Evolutionary conservation across 1,140 invertebrate genomes (phyloP).

Genomic region (Heterodera schachtii): DNA sequence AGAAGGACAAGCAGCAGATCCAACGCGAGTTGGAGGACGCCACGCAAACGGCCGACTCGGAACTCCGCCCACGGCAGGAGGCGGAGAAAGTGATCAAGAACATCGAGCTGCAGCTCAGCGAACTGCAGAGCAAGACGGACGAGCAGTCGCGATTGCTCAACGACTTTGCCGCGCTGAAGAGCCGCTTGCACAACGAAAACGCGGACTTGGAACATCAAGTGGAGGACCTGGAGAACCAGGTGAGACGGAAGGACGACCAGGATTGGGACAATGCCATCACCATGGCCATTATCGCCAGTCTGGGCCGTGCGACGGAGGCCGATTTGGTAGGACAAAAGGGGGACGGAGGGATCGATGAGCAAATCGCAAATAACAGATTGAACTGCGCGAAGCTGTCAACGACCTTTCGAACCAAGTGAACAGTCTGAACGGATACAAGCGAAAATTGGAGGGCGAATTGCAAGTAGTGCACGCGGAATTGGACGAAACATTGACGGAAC

Average conservation of each 20-base stretch:
- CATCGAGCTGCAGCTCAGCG: constrained; percentile 71
- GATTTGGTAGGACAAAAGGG: constrained; percentile 72
- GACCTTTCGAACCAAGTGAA: constrained; percentile 89
- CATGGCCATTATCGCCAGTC: constrained; percentile 78
- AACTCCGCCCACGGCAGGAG: constrained; percentile 56
- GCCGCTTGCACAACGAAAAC: constrained; percentile 95
- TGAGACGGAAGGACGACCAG: neutral
- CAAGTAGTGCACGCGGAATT: constrained; percentile 93
- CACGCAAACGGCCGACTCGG: constrained; percentile 51
- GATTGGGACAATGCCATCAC: no score
- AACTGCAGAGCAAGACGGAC: constrained; percentile 91
- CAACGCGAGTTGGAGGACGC: constrained; percentile 64
- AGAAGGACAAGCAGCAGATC: constrained; percentile 60
- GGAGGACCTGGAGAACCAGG: constrained; percentile 83
- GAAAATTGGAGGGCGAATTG: constrained; percentile 96
- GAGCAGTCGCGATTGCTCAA: constrained; percentile 90
- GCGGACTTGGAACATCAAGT: constrained; percentile 88
- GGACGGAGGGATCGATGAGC: neutral
- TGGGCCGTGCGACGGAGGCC: constrained; percentile 92
- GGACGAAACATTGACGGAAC: constrained; percentile 92
- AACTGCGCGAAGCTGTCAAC: constrained; percentile 94
- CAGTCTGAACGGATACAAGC: constrained; percentile 90
- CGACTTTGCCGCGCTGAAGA: constrained; percentile 93
- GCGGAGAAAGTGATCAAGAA: constrained; percentile 61
- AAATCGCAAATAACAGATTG: constrained; percentile 70